A percentile compares a stretch with the other conserved stretches of the same genome.
Evolutionary conservation across 2,797 vertebrate species (phyloP).

Genomic region (Erpetoichthys calabaricus): DNA sequence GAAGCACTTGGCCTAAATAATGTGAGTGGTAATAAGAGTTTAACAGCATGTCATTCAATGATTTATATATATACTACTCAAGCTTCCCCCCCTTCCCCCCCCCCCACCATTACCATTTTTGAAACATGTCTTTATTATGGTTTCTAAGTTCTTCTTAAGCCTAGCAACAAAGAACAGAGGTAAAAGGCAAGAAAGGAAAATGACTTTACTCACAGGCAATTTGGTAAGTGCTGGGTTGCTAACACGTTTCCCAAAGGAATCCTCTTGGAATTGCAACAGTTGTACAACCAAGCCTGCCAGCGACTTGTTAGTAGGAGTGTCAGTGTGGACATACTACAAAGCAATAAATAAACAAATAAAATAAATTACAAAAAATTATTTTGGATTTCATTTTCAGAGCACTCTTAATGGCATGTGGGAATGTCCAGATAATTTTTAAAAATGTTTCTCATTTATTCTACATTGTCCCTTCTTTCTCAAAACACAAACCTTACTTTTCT

Average conservation of each 20-base stretch:
- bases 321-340: slow-evolving; percentile 79
- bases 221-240: slow-evolving; percentile 96
- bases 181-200: neutral
- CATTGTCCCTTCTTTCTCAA: no score
- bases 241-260: slow-evolving; percentile 87
- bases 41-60: neutral
- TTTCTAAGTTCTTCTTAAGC: no score
- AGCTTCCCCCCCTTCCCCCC: no score
- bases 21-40: neutral
- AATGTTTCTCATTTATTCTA: no score
- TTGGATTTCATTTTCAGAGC: no score
- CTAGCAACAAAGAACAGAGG: no score
- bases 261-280: slow-evolving; percentile 94
- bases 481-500: no score
- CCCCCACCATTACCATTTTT: no score
- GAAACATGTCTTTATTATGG: no score
- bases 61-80: neutral
- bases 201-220: slow-evolving; percentile 66
- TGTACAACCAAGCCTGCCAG: slow-evolving; percentile 84
- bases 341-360: neutral
- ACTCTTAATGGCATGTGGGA: no score
- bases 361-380: no score
- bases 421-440: no score
- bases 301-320: slow-evolving; percentile 88
- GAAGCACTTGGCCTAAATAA: slow-evolving; percentile 81